Conservation (phyloP, 2,888 invertebrate species). For the Chironomus tentans region DNA sequence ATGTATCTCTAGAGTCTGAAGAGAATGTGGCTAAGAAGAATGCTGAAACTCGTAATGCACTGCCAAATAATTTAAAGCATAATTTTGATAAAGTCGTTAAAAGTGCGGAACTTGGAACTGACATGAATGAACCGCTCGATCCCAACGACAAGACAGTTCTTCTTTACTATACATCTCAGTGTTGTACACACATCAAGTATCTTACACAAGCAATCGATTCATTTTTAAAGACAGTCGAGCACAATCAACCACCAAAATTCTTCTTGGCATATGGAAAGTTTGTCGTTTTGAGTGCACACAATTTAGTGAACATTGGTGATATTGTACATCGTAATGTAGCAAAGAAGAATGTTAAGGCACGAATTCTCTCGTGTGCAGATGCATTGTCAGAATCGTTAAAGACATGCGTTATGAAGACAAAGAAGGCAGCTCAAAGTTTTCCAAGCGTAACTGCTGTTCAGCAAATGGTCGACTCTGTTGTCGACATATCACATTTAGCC, state of each 20-base stretch:
- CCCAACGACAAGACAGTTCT: slow-evolving; percentile 75
- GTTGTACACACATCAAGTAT: slow-evolving; percentile 73
- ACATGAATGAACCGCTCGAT: slow-evolving; percentile 46
- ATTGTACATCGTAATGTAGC: slow-evolving; percentile 80
- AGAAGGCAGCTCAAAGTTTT: slow-evolving; percentile 83
- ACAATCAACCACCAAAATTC: slow-evolving; percentile 86
- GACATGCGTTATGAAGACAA: slow-evolving; percentile 76
- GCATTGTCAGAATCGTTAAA: slow-evolving; percentile 72
- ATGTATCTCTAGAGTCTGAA: slow-evolving; percentile 74
- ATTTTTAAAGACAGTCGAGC: slow-evolving; percentile 82
- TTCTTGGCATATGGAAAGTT: slow-evolving; percentile 92
- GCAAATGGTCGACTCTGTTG: slow-evolving; percentile 87
- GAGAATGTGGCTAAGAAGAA: slow-evolving; percentile 61
- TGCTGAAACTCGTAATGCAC: slow-evolving; percentile 60
- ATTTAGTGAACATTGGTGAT: slow-evolving; percentile 89
- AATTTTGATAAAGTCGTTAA: slow-evolving; percentile 67
- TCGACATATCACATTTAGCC: slow-evolving; percentile 75
- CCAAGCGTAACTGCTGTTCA: slow-evolving; percentile 85
- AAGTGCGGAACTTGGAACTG: slow-evolving; percentile 56
- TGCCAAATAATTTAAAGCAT: slow-evolving; percentile 63
- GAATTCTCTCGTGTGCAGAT: slow-evolving; percentile 67
- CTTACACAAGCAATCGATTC: slow-evolving; percentile 85
- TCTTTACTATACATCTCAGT: slow-evolving; percentile 79
- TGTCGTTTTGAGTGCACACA: slow-evolving; percentile 87
- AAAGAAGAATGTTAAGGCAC: slow-evolving; percentile 61